Evolutionary conservation across 1,140 invertebrate species (phyloP), one percentile per base, ranked within the genome.

Genomic region (Euwallacea fornicatus): DNA sequence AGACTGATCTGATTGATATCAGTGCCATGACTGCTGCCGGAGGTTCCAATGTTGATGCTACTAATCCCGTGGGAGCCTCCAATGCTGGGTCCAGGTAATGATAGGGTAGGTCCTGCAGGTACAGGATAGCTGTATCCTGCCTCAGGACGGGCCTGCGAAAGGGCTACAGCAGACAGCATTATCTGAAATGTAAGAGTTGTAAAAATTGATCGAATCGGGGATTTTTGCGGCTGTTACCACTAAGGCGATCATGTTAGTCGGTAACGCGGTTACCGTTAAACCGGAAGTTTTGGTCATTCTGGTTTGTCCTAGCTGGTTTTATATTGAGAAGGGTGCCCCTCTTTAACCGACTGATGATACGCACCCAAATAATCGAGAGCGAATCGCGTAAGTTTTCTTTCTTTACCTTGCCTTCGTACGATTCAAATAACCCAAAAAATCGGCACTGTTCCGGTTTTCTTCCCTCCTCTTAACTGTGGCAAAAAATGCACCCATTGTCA

Each of bases 91-190:
- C 69, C 69, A 13, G 54, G 54, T 7, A 72, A 21, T 15, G 70
- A 9, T 9, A 73, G 42, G 21, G 42, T 13, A n/a, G 66, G 54
- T 16, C 65, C 71, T 15, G 67, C 53, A n/a, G 72, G 72, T 33
- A 63, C 54, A 10, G 72, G 67, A 46, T 73, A 73, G 41, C 68
- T 73, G 67, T 73, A 73, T 11, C 72, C 72, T 16, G 64, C 71
- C 62, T 70, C 72, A 0, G 71, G 71, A 8, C 71, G 71, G 16
- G 67, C 72, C 8, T 9, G 10, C 7, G 63, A 46, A 33, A 63
- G 11, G 3, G 58, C 67, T 41, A 66, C 16, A 16, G 70, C 10
- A 8, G 68, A 53, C 6, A 64, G 59, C 10, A 16, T 15, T 58
- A 58, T 58, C 55, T 58, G 55, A 41, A 58, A 58, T 13, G 21